phyloP scores from a whole-genome alignment of 2,113 vertebrate genomes.

The Paedocypris sp. region DNA sequence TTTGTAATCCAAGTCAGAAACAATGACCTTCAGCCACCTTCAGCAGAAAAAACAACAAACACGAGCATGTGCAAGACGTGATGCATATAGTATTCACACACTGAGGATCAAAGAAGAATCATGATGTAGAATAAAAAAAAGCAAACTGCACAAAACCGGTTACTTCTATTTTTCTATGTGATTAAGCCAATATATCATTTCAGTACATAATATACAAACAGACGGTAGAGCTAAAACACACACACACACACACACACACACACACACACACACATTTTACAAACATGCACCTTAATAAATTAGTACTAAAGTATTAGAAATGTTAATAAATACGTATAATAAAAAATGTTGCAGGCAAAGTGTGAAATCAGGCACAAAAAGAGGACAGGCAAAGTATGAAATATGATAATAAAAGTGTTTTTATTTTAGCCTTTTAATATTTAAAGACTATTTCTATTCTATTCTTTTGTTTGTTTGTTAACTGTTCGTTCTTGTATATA shows the following conservation, averaged over 20 bases:
- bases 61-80: conserved; percentile 8
- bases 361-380: too few species aligned
- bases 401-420: too few species aligned
- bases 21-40: conserved; percentile 25
- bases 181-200: conserved; percentile 70
- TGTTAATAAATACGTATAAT: too few species aligned
- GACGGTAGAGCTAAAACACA: background rate
- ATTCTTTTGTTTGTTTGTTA: too few species aligned
- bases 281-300: too few species aligned
- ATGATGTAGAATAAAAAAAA: conserved; percentile 66
- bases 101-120: conserved; percentile 63
- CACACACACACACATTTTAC: background rate
- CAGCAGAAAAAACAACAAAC: conserved; percentile 40
- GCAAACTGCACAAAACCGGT: conserved; percentile 48
- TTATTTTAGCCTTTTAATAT: too few species aligned
- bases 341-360: too few species aligned
- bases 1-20: conserved; percentile 29
- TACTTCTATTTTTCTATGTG: conserved; percentile 65
- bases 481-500: too few species aligned
- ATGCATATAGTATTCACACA: conserved; percentile 41
- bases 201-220: conserved; percentile 12
- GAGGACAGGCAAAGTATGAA: too few species aligned
- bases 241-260: background rate
- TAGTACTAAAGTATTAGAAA: too few species aligned
- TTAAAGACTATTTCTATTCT: too few species aligned